Percentiles rank a stretch among this genome's conserved stretches.
These are phyloP conservation scores for Calameuta pallipes DNA, from an alignment of 2,888 invertebrate species.

Conservation along the genomic window DNA sequence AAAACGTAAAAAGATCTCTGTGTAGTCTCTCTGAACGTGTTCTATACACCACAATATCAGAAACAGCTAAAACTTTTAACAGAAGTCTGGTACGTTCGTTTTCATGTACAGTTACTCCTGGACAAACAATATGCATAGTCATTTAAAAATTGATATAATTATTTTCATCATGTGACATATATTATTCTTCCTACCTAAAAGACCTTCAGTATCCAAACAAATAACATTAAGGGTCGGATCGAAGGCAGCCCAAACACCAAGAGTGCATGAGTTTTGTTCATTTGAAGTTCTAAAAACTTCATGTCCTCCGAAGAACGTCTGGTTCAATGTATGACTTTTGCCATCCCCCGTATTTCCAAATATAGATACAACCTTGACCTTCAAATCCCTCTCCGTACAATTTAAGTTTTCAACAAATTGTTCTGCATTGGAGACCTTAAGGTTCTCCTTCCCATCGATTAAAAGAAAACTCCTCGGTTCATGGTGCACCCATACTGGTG, in stretches of 20 bases:
- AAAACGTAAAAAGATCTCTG: conserved; percentile 80
- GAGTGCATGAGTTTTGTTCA: conserved; percentile 77
- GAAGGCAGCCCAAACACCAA: conserved; percentile 83
- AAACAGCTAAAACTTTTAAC: conserved; percentile 83
- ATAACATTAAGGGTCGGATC: conserved; percentile 75
- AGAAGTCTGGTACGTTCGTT: conserved; percentile 77
- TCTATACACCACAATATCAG: conserved; percentile 82
- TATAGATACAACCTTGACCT: conserved; percentile 84
- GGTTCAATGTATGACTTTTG: conserved; percentile 83
- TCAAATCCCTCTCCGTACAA: conserved; percentile 67
- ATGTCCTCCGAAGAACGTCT: conserved; percentile 71
- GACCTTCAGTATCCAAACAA: conserved; percentile 84
- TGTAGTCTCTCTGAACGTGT: conserved; percentile 81
- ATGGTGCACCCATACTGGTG: conserved; percentile 21
- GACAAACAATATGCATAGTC: background rate
- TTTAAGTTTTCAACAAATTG: conserved; percentile 68
- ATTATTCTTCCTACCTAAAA: conserved; percentile 70
- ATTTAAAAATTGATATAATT: background rate
- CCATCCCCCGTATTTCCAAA: conserved; percentile 89
- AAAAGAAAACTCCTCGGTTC: conserved; percentile 69
- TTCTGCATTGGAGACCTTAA: conserved; percentile 71
- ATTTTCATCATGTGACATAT: conserved; percentile 20
- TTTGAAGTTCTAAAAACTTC: conserved; percentile 76
- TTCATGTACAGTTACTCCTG: conserved; percentile 69
- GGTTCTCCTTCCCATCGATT: conserved; percentile 73